Evolutionary conservation across 2,797 vertebrate genomes (phyloP), one percentile per base, ranked within the genome.

Genomic region (Ctenosaura bakeri): DNA sequence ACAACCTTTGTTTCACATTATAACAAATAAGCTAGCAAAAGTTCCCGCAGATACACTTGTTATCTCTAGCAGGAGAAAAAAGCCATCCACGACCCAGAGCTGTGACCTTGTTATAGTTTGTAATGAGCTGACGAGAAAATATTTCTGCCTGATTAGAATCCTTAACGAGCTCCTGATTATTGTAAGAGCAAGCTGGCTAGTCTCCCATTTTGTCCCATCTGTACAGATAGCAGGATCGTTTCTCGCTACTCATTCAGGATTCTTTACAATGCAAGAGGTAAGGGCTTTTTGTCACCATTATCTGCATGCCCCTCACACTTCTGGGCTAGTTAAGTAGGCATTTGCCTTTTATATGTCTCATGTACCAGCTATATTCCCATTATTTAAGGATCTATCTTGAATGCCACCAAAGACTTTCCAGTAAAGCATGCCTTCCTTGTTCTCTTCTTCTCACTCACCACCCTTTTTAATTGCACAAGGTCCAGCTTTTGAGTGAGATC

Each of bases 61-160:
- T 91, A 94, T 91, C 91, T 90, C 78, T 85, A 94, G 90, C 90
- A 95, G 83, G 87, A 95, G 88, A 94, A 95, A 86, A 46, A 96
- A 91, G 56, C 88, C 94, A 96, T 89, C 71, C 76, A 69, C 0
- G 1, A 95, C 91, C 92, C 91, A 91, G 80, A 96, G 87, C 90
- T 86, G 83, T 94, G 93, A 94, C 89, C 90, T 96, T 56, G 5
- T 95, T 96, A 94, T 81, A 91, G 95, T 90, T 92, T 93, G 78
- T 95, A 96, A 96, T 94, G 92, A 97, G 86, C 81, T 94, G 91
- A 96, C 0, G 1, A 93, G 85, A 95, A 97, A 97, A 95, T 95
- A 96, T 93, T 95, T 95, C 94, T 96, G 90, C 90, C 94, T 94
- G 89, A 95, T 94, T 94, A 95, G 96, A 97, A 97, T 95, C 42